These are phyloP conservation scores for Pterocles burchelli DNA, from an alignment of 2,113 vertebrate species.

Conservation along the genomic window DNA sequence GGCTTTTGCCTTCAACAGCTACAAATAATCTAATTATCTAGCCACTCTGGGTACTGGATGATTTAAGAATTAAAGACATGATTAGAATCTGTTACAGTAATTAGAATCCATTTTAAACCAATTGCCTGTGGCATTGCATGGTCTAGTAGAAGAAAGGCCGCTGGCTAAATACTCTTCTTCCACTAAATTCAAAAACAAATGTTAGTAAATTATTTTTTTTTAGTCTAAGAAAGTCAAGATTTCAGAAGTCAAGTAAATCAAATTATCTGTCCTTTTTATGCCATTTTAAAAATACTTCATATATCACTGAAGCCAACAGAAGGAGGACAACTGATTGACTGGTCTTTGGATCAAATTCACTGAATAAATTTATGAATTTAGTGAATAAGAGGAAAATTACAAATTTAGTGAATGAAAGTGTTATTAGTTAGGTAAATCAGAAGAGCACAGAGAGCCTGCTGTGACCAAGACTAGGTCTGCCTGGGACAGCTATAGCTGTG, in stretches of 20 bases:
- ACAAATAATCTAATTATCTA: slow-evolving; percentile 62
- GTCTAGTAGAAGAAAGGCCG: slow-evolving; percentile 21
- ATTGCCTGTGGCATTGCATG: slow-evolving; percentile 46
- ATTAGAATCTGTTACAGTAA: slow-evolving; percentile 66
- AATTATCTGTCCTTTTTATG: neutral
- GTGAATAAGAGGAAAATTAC: neutral
- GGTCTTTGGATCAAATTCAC: neutral
- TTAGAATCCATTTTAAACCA: slow-evolving; percentile 61
- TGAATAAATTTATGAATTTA: neutral
- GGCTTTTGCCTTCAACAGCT: slow-evolving; percentile 49
- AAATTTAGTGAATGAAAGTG: neutral
- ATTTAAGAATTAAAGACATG: slow-evolving; percentile 58
- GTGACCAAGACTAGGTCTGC: neutral
- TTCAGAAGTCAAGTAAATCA: neutral
- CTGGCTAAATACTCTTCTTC: slow-evolving; percentile 11
- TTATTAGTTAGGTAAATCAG: neutral
- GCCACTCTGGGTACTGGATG: slow-evolving; percentile 11
- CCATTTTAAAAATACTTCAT: neutral
- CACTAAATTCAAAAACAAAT: neutral
- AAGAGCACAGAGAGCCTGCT: neutral
- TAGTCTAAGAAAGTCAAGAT: neutral
- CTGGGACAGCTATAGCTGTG: neutral
- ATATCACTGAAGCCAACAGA: neutral
- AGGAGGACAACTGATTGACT: neutral
- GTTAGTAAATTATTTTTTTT: neutral